These are phyloP conservation scores for Tinamus major DNA, from an alignment of 2,797 vertebrate species.

Conservation along the genomic window DNA sequence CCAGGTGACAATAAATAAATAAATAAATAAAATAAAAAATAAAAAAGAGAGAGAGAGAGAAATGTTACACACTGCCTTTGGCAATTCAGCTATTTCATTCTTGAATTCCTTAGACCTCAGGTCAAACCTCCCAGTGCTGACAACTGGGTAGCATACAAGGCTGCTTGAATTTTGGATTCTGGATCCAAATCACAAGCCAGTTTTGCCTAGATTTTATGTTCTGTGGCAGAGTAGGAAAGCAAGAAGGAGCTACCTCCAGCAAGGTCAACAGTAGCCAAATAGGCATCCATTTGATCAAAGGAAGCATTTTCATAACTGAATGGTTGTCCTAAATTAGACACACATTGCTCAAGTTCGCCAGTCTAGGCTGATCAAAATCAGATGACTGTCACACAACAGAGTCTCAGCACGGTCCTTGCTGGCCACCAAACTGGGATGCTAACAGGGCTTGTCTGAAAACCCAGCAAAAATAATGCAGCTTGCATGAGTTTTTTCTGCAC, in stretches of 20 bases:
- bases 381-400: neutral
- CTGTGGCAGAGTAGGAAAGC: neutral
- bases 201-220: conserved; percentile 12
- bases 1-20: conserved; percentile 19
- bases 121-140: conserved; percentile 44
- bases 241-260: neutral
- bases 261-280: neutral
- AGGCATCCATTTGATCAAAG: neutral
- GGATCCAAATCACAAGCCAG: neutral
- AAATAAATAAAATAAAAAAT: too few relatives aligned
- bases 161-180: conserved; percentile 17
- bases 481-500: neutral
- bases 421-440: neutral
- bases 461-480: neutral
- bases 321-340: neutral
- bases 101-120: conserved; percentile 49
- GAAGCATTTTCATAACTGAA: neutral
- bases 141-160: neutral
- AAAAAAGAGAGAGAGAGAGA: neutral
- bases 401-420: neutral
- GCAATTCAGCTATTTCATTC: conserved; percentile 43
- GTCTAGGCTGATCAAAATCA: neutral
- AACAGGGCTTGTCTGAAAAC: neutral
- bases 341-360: neutral
- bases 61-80: conserved; percentile 11